Evolutionary conservation across 2,113 vertebrate species (phyloP).

Genomic region (Elephantulus edwardii): DNA sequence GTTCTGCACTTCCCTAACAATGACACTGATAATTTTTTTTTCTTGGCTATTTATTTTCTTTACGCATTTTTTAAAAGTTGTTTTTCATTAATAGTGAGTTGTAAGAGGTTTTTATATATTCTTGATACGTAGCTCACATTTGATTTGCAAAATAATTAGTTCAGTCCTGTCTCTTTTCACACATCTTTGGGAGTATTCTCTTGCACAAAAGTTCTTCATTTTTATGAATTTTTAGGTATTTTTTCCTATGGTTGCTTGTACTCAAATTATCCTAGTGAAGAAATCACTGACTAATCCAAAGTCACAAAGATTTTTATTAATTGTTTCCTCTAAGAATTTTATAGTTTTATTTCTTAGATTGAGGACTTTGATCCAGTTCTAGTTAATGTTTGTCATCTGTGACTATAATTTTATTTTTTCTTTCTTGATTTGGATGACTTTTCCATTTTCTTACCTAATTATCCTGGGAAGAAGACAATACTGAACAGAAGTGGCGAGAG

Average conservation of each 20-base stretch:
- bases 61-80: neutral
- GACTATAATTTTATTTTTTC: neutral
- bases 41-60: neutral
- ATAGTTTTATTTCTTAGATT: neutral
- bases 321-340: neutral
- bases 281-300: constrained; percentile 12
- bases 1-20: neutral
- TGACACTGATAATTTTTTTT: too few relatives aligned
- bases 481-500: neutral
- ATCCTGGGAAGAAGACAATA: neutral
- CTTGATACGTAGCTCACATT: neutral
- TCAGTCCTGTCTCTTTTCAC: neutral
- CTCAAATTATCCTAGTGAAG: neutral
- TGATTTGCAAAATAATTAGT: neutral
- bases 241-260: neutral
- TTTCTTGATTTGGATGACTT: neutral
- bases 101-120: neutral
- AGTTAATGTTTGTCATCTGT: neutral
- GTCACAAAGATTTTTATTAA: neutral
- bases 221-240: neutral
- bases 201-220: constrained; percentile 7
- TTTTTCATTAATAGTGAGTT: neutral
- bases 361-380: neutral
- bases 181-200: neutral
- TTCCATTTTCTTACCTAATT: neutral